Evolutionary conservation across 2,113 vertebrate genomes (phyloP), one percentile per base, ranked within the genome.

Genomic region (Otus sunia): DNA sequence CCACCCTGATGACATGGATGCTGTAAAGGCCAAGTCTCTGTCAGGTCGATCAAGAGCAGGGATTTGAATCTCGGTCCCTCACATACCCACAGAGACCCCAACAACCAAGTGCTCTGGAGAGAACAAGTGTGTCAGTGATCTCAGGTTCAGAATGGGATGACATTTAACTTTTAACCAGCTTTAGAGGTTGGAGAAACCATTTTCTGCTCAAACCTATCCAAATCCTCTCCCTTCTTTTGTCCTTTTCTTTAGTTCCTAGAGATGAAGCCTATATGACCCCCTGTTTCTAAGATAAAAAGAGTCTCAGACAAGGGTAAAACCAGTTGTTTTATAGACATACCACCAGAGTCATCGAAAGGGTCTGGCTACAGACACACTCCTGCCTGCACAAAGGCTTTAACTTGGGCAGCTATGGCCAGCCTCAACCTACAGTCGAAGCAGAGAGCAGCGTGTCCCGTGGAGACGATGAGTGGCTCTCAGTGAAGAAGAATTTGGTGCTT

Each of bases 371-470:
- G 64, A 13, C 41, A 34, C 0, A 0, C 8, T 82, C 6, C 36
- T 66, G 53, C 47, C 47, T 9, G 12, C 49, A 77, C 37, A 30
- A 16, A 52, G 30, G 20, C 45, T 85, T 53, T 64, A 25, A 12
- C 34, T 7, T 12, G 32, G 58, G 13, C 39, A 67, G 52, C 21
- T n/a, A 6, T 8, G 11, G 43, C 50, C 64, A 64, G 6, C 34
- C 37, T 47, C 12, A 43, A 6, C 36, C 68, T 39, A 4, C 27
- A 53, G 23, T 13, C 17, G 25, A 76, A 76, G n/a, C 29, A 19
- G 12, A 37, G 62, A 60, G 26, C 17, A 55, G n/a, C 1, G 0
- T 36, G 29, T 37, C 34, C 64, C 1, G 0, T 12, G 45, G 60
- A 73, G 34, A 66, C 37, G 41, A 69, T 0, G 0, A 5, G 11